These are phyloP conservation scores for Rotaria magnacalcarata DNA, from an alignment of 2,888 invertebrate genomes.

Conservation along the genomic window DNA sequence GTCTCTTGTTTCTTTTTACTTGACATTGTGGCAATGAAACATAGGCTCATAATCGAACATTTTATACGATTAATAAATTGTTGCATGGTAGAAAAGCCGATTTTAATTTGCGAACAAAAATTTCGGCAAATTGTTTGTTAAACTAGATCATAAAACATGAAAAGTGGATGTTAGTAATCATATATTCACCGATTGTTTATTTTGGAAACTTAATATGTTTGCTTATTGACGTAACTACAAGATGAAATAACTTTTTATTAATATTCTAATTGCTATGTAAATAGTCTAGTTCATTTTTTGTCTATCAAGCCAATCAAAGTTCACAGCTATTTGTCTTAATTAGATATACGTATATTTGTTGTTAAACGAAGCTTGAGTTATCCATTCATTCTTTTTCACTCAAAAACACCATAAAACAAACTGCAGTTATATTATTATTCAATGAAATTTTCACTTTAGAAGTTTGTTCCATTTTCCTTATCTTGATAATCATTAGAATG, in stretches of 20 bases:
- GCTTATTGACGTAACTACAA: background rate
- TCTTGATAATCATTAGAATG: too few species aligned
- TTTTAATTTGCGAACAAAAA: background rate
- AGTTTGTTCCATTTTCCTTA: too few species aligned
- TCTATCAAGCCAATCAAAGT: too few species aligned
- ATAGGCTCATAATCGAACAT: background rate
- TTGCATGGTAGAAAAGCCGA: background rate
- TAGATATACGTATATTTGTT: too few species aligned
- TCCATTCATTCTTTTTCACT: too few species aligned
- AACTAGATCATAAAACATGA: background rate
- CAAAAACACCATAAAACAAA: too few species aligned
- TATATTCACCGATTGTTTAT: background rate
- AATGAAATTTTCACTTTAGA: too few species aligned
- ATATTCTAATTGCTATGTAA: too few species aligned
- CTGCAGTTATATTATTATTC: too few species aligned
- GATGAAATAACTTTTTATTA: background rate
- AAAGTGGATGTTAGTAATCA: background rate
- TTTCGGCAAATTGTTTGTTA: background rate
- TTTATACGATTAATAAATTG: background rate
- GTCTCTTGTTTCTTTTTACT: background rate
- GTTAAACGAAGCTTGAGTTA: too few species aligned
- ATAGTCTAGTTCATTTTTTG: too few species aligned
- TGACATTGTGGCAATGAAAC: background rate
- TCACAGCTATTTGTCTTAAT: too few species aligned
- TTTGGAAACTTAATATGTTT: background rate